These are phyloP conservation scores for Hydrotaea cyrtoneurina DNA, from an alignment of 2,888 invertebrate species.

Conservation along the genomic window DNA sequence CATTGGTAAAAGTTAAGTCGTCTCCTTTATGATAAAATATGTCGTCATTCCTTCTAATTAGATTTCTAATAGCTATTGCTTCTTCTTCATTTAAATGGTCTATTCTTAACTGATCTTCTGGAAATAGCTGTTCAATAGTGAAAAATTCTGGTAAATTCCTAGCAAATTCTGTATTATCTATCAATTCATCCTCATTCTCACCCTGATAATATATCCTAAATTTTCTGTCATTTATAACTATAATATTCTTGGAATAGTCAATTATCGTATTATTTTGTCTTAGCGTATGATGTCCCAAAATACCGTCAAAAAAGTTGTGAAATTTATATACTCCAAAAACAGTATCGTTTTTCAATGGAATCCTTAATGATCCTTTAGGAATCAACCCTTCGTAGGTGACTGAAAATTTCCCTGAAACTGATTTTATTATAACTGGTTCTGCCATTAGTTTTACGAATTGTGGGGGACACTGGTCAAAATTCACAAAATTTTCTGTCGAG, in stretches of 20 bases:
- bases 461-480: constrained; percentile 10
- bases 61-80: background rate
- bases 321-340: background rate
- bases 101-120: background rate
- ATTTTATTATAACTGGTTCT: constrained; percentile 13
- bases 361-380: background rate
- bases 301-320: background rate
- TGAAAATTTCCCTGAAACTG: background rate
- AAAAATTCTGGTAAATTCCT: background rate
- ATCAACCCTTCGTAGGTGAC: background rate
- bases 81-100: constrained; percentile 15
- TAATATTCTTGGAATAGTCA: background rate
- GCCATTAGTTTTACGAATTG: background rate
- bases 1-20: constrained; percentile 13
- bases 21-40: constrained; percentile 7
- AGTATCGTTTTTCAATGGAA: background rate
- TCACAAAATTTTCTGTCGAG: background rate
- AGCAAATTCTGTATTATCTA: background rate
- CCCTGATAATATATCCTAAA: constrained; percentile 7
- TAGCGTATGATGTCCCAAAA: background rate
- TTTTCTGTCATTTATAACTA: background rate
- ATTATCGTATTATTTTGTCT: background rate
- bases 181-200: background rate
- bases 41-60: background rate
- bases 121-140: background rate